Percentiles rank a stretch among this genome's conserved stretches.
Evolutionary conservation across 2,888 invertebrate genomes (phyloP).

Genomic region (Tinea pellionella): DNA sequence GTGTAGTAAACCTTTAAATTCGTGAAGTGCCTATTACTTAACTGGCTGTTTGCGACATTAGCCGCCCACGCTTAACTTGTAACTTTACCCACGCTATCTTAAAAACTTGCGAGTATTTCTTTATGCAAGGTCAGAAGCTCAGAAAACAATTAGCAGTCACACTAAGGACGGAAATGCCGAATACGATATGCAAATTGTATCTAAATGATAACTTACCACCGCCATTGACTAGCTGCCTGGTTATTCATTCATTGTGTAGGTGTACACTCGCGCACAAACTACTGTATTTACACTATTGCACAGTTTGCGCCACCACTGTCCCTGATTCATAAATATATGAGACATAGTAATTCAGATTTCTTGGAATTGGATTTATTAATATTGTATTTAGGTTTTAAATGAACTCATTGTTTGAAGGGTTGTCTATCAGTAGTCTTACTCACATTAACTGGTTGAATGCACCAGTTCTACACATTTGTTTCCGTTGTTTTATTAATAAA

Average conservation of each 20-base stretch:
- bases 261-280: constrained; percentile 33
- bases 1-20: not conserved
- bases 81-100: constrained; percentile 8
- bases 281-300: constrained; percentile 17
- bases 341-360: not conserved
- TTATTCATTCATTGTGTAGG: constrained; percentile 56
- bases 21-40: constrained; percentile 1
- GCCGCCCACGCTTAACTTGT: constrained; percentile 22
- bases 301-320: not conserved
- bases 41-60: constrained; percentile 29
- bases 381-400: too few relatives aligned
- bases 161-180: constrained; percentile 55
- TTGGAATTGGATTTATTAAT: too few relatives aligned
- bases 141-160: constrained; percentile 39
- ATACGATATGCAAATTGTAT: constrained; percentile 51
- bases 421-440: too few relatives aligned
- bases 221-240: constrained; percentile 31
- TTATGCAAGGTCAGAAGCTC: constrained; percentile 56
- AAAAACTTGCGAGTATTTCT: constrained; percentile 20
- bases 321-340: not conserved
- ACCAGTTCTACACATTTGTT: too few relatives aligned
- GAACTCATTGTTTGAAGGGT: too few relatives aligned
- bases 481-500: too few relatives aligned
- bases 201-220: constrained; percentile 33
- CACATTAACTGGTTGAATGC: too few relatives aligned